Evolutionary conservation across 2,888 invertebrate species (phyloP), one percentile per base, ranked within the genome.

Genomic region (Arrhopalites spinosus): DNA sequence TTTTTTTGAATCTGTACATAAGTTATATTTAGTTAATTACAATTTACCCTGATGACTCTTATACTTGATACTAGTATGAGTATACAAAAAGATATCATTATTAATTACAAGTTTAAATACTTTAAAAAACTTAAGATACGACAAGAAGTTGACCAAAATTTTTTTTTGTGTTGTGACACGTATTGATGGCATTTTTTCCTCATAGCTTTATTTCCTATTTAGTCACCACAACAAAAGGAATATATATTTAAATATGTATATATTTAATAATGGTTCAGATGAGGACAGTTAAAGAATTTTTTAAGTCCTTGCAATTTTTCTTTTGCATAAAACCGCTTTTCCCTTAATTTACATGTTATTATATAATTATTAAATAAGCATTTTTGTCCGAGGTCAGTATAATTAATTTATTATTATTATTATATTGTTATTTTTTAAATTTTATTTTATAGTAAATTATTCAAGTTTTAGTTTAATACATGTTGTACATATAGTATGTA

Each of bases 131-230:
- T n/a, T n/a, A n/a, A n/a, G n/a, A n/a, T n/a, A n/a, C n/a, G n/a
- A n/a, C n/a, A n/a, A n/a, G n/a, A n/a, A n/a, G n/a, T 36, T 36
- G 36, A 36, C 36, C 36, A 36, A 36, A 7, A 36, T 36, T 36
- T 3, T 36, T 11, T 36, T 36, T 36, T 11, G 25, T 27, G 59
- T 59, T 59, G 59, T 59, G 13, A 59, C 59, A 59, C 15, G 50
- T 50, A 29, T 59, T 25, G 61, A 70, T 56, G 70, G 70, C 70
- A 70, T 70, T 70, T 68, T 68, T 20, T 50, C 7, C 47, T 50
- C 13, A 70, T 70, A 70, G 70, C 70, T 70, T 70, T 70, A 70
- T 30, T 56, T 56, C 70, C 70, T 70, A 56, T 30, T 30, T 70
- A 70, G 70, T 56, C 70, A 56, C 56, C 70, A 53, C 20, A 50